These are phyloP conservation scores for Chymomyza procnemis DNA, from an alignment of 2,888 invertebrate species.

Conservation along the genomic window DNA sequence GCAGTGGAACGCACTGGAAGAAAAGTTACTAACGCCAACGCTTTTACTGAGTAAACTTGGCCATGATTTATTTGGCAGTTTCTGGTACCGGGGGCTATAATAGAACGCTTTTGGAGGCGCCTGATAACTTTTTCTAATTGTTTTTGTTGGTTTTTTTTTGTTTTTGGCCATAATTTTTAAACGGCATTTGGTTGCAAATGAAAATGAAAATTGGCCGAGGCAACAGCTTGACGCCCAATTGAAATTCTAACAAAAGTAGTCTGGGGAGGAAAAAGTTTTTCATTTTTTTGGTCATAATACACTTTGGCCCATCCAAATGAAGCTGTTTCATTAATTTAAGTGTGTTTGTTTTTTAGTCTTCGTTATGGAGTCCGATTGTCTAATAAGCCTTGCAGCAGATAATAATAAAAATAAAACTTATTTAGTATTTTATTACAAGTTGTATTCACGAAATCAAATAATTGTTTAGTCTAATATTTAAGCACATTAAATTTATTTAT, in stretches of 20 bases:
- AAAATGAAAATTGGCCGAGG: constrained; percentile 15
- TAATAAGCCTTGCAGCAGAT: constrained; percentile 27
- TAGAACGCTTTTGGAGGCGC: not conserved
- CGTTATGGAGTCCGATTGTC: constrained; percentile 53
- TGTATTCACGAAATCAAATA: too few species aligned
- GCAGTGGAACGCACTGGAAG: not conserved
- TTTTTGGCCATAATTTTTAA: not conserved
- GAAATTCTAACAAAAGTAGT: not conserved
- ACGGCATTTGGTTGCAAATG: constrained; percentile 24
- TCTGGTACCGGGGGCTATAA: not conserved
- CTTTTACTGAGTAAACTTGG: constrained; percentile 42
- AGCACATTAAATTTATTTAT: constrained; percentile 5
- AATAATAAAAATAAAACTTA: not conserved
- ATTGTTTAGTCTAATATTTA: not conserved
- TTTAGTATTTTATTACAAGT: too few species aligned
- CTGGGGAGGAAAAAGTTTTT: not conserved
- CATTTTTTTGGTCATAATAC: not conserved
- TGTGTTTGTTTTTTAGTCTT: not conserved
- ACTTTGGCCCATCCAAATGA: not conserved
- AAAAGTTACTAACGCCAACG: constrained; percentile 28
- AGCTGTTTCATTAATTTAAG: not conserved
- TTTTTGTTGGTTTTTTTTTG: not conserved
- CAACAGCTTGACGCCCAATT: not conserved
- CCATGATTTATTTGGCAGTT: constrained; percentile 6
- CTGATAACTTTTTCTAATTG: not conserved